Conservation (phyloP, 2,888 invertebrate genomes). For the Hymenopus coronatus region DNA sequence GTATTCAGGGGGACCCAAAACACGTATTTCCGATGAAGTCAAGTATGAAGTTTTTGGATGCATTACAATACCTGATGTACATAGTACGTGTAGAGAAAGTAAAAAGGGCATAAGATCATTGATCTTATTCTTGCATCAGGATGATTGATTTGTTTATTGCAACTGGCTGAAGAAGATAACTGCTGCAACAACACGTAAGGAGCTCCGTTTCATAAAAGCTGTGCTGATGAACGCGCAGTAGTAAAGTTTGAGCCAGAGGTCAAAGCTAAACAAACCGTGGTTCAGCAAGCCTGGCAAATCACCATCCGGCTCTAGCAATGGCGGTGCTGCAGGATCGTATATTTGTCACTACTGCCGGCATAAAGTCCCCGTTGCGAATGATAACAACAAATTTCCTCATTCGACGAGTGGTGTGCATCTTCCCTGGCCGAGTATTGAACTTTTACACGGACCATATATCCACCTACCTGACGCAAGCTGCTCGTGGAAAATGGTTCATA, state of each 20-base stretch:
- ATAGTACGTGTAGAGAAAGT: too few relatives aligned
- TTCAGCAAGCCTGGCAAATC: neutral
- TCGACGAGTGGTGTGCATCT: neutral
- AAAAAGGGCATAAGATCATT: too few relatives aligned
- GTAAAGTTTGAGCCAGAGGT: neutral
- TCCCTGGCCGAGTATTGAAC: neutral
- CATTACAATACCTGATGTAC: too few relatives aligned
- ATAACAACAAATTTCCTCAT: neutral
- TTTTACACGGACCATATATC: neutral
- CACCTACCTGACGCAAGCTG: neutral
- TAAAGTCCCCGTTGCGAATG: neutral
- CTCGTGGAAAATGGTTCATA: neutral
- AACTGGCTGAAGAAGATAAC: too few relatives aligned
- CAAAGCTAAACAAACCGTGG: neutral
- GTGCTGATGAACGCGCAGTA: neutral
- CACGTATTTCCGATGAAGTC: too few relatives aligned
- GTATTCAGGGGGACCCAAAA: too few relatives aligned
- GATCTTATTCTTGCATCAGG: too few relatives aligned
- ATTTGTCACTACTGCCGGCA: neutral
- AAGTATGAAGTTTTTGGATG: too few relatives aligned
- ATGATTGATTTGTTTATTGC: too few relatives aligned
- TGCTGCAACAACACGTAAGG: too few relatives aligned
- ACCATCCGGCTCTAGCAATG: neutral
- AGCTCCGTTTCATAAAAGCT: too few relatives aligned
- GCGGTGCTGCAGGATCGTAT: neutral